These are phyloP conservation scores for Megalurothrips usitatus DNA, from an alignment of 2,888 invertebrate genomes.

Conservation along the genomic window DNA sequence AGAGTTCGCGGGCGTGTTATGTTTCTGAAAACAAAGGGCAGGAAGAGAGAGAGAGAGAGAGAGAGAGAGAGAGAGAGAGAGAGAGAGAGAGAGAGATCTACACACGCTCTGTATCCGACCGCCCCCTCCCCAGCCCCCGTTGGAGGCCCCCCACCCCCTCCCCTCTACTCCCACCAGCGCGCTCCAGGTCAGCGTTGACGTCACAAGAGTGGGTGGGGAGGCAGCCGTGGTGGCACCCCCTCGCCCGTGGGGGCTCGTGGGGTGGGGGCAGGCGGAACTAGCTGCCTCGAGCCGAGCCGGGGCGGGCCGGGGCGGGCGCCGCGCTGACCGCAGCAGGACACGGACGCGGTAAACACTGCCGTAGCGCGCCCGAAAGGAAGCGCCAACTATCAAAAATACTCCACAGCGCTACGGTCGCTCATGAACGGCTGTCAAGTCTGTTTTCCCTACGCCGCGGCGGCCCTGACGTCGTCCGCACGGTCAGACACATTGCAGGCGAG, in stretches of 20 bases:
- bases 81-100: too few relatives aligned
- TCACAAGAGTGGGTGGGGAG: constrained; percentile 5
- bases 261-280: neutral
- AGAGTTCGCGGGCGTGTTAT: too few relatives aligned
- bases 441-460: too few relatives aligned
- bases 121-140: neutral
- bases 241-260: neutral
- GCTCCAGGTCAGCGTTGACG: constrained; percentile 25
- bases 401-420: too few relatives aligned
- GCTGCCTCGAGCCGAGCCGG: neutral
- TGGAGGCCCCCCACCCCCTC: neutral
- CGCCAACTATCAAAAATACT: too few relatives aligned
- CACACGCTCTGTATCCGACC: neutral
- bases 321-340: neutral
- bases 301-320: neutral
- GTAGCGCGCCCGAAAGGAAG: too few relatives aligned
- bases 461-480: too few relatives aligned
- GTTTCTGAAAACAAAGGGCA: too few relatives aligned
- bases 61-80: too few relatives aligned
- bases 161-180: neutral
- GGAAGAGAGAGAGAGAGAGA: too few relatives aligned
- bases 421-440: too few relatives aligned
- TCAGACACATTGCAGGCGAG: too few relatives aligned
- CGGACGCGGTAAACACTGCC: neutral
- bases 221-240: neutral